These are phyloP conservation scores for Manis crassicaudata DNA, from an alignment of 2,797 vertebrate genomes.

Conservation along the genomic window DNA sequence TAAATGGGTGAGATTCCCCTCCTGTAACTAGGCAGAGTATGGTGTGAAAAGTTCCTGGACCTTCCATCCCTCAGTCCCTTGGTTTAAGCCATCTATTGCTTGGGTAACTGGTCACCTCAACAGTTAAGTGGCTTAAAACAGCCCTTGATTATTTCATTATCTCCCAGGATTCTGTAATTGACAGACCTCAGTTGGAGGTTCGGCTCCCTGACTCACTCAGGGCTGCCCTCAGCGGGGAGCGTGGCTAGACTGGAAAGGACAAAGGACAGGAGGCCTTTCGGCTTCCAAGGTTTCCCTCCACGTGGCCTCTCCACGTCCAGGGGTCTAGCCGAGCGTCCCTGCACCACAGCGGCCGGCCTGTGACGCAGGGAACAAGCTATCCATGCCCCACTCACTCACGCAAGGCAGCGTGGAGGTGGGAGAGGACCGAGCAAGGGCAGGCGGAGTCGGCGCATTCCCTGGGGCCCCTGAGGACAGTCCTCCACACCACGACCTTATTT, in stretches of 20 bases:
- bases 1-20: background rate
- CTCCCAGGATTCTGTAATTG: background rate
- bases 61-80: background rate
- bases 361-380: no score
- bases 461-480: background rate
- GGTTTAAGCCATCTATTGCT: background rate
- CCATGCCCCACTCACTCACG: background rate
- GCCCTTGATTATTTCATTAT: background rate
- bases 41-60: background rate
- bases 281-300: background rate
- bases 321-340: background rate
- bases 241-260: background rate
- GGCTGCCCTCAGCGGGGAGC: background rate
- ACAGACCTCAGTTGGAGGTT: background rate
- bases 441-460: fast-evolving
- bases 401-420: fast-evolving
- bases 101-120: background rate
- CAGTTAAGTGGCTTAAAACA: background rate
- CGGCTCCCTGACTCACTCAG: background rate
- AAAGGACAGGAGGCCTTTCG: background rate
- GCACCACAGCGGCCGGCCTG: no score
- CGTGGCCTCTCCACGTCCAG: background rate
- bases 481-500: background rate
- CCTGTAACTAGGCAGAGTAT: background rate
- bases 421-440: background rate